phyloP scores from a whole-genome alignment of 2,113 vertebrate genomes.

The Litocranius walleri region DNA sequence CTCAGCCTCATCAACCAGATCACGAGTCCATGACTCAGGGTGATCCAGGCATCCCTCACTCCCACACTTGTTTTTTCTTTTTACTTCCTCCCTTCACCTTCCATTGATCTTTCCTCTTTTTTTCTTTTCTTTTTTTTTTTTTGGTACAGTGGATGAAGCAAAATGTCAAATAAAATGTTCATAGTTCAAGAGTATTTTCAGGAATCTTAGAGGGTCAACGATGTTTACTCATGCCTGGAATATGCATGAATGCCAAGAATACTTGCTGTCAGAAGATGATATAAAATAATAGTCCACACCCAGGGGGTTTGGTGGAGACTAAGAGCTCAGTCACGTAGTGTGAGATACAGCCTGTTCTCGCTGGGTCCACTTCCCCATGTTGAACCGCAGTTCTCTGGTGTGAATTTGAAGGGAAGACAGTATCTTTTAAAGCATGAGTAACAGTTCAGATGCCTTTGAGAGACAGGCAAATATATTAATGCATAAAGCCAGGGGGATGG shows the following conservation, averaged over 20 bases:
- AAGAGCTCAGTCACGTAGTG: neutral
- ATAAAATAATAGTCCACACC: neutral
- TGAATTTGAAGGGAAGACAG: neutral
- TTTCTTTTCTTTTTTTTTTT: neutral
- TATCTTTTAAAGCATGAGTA: neutral
- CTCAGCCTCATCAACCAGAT: too few relatives aligned
- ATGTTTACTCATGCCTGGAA: neutral
- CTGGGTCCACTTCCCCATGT: neutral
- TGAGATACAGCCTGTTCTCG: neutral
- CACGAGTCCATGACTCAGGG: neutral
- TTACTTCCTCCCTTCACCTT: neutral
- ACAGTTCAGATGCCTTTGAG: neutral
- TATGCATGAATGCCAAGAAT: neutral
- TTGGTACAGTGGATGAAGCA: neutral
- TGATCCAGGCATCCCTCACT: neutral
- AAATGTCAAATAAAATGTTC: neutral
- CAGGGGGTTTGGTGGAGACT: neutral
- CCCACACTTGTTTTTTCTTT: neutral
- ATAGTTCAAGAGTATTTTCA: neutral
- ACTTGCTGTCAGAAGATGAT: neutral
- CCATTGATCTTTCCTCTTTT: neutral
- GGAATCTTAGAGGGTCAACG: neutral
- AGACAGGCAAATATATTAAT: rapidly evolving
- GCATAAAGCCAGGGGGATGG: neutral
- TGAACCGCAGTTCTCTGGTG: neutral